Conservation (phyloP, 2,888 invertebrate species). For the Empis livida region DNA sequence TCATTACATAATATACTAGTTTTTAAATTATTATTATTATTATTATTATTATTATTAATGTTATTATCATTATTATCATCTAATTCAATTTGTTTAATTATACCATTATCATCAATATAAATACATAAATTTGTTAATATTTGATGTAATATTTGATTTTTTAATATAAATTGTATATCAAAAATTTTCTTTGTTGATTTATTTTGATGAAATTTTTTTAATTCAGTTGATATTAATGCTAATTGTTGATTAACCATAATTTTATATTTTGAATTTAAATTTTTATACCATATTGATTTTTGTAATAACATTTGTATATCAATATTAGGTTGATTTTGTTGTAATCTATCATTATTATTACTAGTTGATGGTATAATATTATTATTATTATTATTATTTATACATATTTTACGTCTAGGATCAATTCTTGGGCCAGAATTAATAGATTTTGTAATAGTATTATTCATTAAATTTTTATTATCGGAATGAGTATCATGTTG, state of each 20-base stretch:
- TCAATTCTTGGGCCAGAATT: constrained; percentile 22
- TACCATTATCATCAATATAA: constrained; percentile 44
- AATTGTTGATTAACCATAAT: constrained; percentile 57
- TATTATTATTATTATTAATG: no score
- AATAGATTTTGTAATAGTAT: not conserved
- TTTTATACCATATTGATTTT: constrained; percentile 56
- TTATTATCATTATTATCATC: no score
- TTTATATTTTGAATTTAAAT: constrained; percentile 57
- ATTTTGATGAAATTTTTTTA: constrained; percentile 49
- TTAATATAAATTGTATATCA: constrained; percentile 40
- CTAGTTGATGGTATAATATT: constrained; percentile 1
- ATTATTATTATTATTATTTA: no score
- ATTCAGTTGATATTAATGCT: constrained; percentile 45
- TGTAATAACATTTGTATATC: constrained; percentile 52
- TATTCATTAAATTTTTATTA: not conserved
- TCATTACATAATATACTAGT: not conserved
- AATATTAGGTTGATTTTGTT: constrained; percentile 28
- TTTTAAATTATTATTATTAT: constrained; percentile 9
- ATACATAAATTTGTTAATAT: constrained; percentile 51
- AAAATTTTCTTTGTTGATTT: constrained; percentile 41
- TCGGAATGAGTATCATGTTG: not conserved
- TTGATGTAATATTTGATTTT: constrained; percentile 41
- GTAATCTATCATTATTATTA: not conserved
- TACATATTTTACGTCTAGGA: constrained; percentile 25
- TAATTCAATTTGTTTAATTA: constrained; percentile 25